Evolutionary conservation across 2,888 invertebrate species (phyloP).

Genomic region (Dexiosoma caninum): DNA sequence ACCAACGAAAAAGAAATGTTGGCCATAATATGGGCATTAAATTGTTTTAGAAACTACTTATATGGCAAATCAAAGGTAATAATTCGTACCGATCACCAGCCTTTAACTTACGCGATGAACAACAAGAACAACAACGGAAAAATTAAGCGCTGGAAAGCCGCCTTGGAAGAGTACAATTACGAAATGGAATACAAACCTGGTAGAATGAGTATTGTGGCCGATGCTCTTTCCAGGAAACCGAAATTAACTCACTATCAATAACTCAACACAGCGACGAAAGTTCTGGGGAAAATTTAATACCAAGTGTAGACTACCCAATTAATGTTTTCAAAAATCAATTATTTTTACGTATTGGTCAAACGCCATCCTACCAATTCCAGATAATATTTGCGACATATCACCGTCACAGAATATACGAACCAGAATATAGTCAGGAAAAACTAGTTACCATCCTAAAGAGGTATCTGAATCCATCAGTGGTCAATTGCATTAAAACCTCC

Average conservation of each 20-base stretch:
- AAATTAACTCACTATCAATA: neutral
- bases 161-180: neutral
- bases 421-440: too few relatives aligned
- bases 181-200: neutral
- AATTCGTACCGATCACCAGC: neutral
- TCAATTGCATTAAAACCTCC: too few relatives aligned
- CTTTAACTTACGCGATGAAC: neutral
- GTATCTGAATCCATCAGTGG: too few relatives aligned
- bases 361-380: too few relatives aligned
- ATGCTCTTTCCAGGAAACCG: neutral
- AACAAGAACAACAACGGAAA: neutral
- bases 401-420: too few relatives aligned
- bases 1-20: too few relatives aligned
- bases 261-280: neutral
- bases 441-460: too few relatives aligned
- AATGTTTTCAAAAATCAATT: neutral
- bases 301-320: neutral
- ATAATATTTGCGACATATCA: too few relatives aligned
- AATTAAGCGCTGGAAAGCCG: neutral
- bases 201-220: neutral
- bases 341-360: neutral
- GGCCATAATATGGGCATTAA: neutral
- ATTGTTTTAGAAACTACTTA: neutral
- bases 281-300: neutral
- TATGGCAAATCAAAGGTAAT: neutral